These are phyloP conservation scores for Numida meleagris DNA, from an alignment of 2,113 vertebrate species.

Conservation along the genomic window DNA sequence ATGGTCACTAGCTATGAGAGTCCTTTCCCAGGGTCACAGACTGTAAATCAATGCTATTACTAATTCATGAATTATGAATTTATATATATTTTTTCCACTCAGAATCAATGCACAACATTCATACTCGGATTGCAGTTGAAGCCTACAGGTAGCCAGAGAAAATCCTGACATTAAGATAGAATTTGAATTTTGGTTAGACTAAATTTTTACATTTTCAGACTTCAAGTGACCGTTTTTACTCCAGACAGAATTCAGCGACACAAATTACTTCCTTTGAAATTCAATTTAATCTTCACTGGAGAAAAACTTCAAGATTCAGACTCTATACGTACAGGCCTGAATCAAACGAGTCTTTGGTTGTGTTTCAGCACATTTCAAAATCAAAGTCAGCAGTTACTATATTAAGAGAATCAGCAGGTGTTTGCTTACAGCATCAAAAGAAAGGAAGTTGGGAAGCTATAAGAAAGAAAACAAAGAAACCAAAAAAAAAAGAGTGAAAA, in stretches of 20 bases:
- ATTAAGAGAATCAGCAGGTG: not conserved
- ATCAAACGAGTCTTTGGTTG: not conserved
- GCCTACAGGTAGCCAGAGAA: not conserved
- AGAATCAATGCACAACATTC: not conserved
- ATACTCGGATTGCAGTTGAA: not conserved
- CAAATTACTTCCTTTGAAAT: not conserved
- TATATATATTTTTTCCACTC: not conserved
- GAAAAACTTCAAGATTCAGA: not conserved
- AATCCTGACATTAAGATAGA: not conserved
- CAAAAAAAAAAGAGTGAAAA: too few species aligned
- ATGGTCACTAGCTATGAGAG: not conserved
- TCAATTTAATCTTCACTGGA: not conserved
- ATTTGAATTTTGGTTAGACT: not conserved
- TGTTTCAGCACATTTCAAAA: not conserved
- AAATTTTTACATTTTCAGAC: not conserved
- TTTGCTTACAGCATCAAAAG: not conserved
- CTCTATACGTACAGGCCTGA: not conserved
- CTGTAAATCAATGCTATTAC: not conserved
- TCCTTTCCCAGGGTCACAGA: not conserved
- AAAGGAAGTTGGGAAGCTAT: not conserved
- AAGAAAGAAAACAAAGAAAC: rapidly evolving
- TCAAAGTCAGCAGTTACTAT: not conserved
- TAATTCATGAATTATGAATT: not conserved
- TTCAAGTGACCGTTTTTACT: not conserved
- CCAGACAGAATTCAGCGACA: not conserved